phyloP scores from a whole-genome alignment of 2,797 vertebrate species.

The Tauraco hartlaubi region DNA sequence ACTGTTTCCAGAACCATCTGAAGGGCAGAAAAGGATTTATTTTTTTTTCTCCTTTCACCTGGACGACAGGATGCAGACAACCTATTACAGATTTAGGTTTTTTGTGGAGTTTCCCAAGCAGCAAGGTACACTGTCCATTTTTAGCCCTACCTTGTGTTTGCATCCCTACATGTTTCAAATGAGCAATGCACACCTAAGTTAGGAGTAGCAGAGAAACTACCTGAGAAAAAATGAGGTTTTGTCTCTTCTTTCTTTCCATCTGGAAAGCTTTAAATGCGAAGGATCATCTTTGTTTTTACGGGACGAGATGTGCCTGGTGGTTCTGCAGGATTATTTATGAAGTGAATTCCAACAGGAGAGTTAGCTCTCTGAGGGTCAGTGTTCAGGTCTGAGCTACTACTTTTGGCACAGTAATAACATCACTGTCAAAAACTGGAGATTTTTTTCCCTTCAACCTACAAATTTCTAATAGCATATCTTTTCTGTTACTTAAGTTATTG shows the following conservation, averaged over 20 bases:
- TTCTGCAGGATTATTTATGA: slow-evolving; percentile 36
- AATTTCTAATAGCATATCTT: neutral
- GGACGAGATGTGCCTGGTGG: neutral
- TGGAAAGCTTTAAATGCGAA: neutral
- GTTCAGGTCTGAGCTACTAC: neutral
- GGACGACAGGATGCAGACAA: neutral
- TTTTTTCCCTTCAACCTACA: neutral
- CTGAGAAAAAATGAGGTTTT: neutral
- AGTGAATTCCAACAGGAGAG: neutral
- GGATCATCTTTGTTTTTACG: neutral
- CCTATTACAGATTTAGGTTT: neutral
- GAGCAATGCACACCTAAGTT: neutral
- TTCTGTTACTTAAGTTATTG: neutral
- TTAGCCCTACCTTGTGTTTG: neutral
- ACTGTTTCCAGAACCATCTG: neutral
- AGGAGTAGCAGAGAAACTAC: neutral
- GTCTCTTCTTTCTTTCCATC: neutral
- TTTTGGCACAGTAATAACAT: neutral
- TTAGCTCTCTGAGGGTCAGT: neutral
- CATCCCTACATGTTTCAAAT: neutral
- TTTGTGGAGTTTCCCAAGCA: neutral
- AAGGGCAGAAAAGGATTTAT: neutral
- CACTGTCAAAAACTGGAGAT: neutral
- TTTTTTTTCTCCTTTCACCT: neutral
- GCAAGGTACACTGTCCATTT: neutral